phyloP scores from a whole-genome alignment of 2,797 vertebrate species.

The Smutsia gigantea region DNA sequence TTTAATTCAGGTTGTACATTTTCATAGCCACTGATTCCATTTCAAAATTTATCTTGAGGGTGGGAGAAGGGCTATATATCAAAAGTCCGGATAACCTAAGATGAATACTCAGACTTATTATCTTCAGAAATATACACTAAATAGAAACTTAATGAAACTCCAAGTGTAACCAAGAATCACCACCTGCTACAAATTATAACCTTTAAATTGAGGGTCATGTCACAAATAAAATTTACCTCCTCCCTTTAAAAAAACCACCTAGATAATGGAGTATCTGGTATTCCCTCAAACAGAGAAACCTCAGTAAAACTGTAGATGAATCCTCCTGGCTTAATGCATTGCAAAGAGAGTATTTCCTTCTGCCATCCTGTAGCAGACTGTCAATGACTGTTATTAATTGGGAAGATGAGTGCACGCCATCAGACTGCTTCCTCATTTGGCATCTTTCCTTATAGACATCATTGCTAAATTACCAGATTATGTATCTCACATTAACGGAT shows the following conservation, averaged over 20 bases:
- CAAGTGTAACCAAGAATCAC: slow-evolving; percentile 83
- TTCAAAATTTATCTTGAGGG: slow-evolving; percentile 56
- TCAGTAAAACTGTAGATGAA: slow-evolving; percentile 85
- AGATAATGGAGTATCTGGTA: slow-evolving; percentile 85
- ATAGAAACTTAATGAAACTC: slow-evolving; percentile 79
- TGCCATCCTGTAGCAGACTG: slow-evolving; percentile 85
- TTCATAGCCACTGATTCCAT: slow-evolving; percentile 52
- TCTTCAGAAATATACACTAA: slow-evolving; percentile 83
- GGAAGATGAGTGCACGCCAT: slow-evolving; percentile 88
- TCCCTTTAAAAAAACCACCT: slow-evolving; percentile 73
- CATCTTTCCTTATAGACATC: slow-evolving; percentile 86
- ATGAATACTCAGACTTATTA: slow-evolving; percentile 78
- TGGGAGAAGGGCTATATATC: neutral
- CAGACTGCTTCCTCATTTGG: slow-evolving; percentile 88
- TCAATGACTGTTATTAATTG: slow-evolving; percentile 86
- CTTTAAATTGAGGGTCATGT: slow-evolving; percentile 85
- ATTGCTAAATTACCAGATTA: slow-evolving; percentile 89
- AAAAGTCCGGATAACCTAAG: slow-evolving; percentile 33
- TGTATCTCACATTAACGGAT: slow-evolving; percentile 87
- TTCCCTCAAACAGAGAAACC: slow-evolving; percentile 83
- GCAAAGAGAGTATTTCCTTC: slow-evolving; percentile 86
- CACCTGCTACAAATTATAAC: slow-evolving; percentile 85
- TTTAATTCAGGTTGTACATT: slow-evolving; percentile 58
- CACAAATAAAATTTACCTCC: slow-evolving; percentile 86
- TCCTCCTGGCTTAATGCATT: slow-evolving; percentile 84